These are phyloP conservation scores for Echinops telfairi DNA, from an alignment of 2,113 vertebrate species.

Conservation along the genomic window DNA sequence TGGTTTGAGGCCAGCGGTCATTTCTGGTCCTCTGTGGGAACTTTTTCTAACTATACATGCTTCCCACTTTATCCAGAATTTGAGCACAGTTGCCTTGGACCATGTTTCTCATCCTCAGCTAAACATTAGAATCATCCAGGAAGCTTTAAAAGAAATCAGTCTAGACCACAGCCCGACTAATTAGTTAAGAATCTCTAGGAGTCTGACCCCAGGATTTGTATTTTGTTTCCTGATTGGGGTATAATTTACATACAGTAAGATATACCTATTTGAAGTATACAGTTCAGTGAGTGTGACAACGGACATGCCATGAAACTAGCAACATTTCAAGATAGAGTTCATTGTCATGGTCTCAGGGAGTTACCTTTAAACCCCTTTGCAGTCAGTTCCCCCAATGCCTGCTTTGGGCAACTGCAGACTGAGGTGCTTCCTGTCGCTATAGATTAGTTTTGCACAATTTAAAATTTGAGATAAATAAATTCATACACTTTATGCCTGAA, in stretches of 20 bases:
- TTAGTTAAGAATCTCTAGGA: not conserved
- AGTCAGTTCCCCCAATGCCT: not conserved
- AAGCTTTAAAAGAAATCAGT: not conserved
- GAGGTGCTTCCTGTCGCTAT: not conserved
- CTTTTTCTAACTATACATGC: not conserved
- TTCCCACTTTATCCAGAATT: conserved; percentile 4
- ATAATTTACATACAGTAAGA: not conserved
- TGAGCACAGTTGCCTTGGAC: not conserved
- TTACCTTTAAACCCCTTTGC: not conserved
- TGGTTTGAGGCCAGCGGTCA: not conserved
- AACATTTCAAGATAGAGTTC: not conserved
- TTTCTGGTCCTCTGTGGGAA: not conserved
- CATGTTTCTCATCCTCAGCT: not conserved
- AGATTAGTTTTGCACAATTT: not conserved
- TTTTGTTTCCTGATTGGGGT: not conserved
- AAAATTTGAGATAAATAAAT: too few species aligned
- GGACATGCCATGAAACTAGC: not conserved
- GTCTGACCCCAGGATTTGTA: not conserved
- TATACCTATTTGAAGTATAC: not conserved
- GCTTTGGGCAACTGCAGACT: not conserved
- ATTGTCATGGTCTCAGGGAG: not conserved
- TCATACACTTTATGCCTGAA: too few species aligned
- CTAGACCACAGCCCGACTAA: not conserved
- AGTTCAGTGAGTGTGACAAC: not conserved
- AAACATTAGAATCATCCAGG: not conserved